Percentiles rank a stretch among this genome's conserved stretches.
Evolutionary conservation across 2,888 invertebrate species (phyloP).

Genomic region (Drosophila melanosoma): DNA sequence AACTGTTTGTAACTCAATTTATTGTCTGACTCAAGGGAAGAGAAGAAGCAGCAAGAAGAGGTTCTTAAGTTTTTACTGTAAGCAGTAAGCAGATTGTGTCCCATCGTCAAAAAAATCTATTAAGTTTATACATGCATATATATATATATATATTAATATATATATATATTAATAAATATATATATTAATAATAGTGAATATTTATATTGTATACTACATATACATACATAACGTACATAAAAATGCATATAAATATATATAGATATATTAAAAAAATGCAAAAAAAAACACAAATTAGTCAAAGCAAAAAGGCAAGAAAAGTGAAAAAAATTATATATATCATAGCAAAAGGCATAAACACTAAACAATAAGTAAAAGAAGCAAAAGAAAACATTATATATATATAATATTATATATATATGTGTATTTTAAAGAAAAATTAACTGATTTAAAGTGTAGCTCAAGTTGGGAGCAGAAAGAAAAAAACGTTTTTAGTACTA

Average conservation of each 20-base stretch:
- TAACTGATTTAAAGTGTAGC: constrained; percentile 73
- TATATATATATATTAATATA: constrained; percentile 30
- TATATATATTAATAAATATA: constrained; percentile 20
- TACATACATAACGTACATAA: constrained; percentile 36
- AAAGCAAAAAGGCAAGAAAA: constrained; percentile 35
- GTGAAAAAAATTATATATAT: constrained; percentile 45
- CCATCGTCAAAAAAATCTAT: constrained; percentile 76
- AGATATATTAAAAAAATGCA: constrained; percentile 23
- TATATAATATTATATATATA: constrained; percentile 53
- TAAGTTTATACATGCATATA: constrained; percentile 76
- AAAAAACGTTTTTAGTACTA: constrained; percentile 71
- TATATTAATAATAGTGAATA: constrained; percentile 57
- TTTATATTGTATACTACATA: constrained; percentile 71
- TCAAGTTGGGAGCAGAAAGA: constrained; percentile 48
- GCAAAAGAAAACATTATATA: constrained; percentile 32
- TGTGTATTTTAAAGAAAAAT: constrained; percentile 66
- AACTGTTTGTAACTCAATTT: constrained; percentile 76
- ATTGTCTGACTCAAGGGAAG: constrained; percentile 64
- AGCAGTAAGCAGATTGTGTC: constrained; percentile 72
- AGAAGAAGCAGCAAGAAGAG: constrained; percentile 26
- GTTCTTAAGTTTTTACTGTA: constrained; percentile 74
- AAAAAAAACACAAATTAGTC: constrained; percentile 60
- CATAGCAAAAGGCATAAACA: constrained; percentile 72
- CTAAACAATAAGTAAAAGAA: constrained; percentile 44
- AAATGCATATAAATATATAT: constrained; percentile 33